Evolutionary conservation across 2,888 invertebrate genomes (phyloP).

Genomic region (Mythimna vitellina): DNA sequence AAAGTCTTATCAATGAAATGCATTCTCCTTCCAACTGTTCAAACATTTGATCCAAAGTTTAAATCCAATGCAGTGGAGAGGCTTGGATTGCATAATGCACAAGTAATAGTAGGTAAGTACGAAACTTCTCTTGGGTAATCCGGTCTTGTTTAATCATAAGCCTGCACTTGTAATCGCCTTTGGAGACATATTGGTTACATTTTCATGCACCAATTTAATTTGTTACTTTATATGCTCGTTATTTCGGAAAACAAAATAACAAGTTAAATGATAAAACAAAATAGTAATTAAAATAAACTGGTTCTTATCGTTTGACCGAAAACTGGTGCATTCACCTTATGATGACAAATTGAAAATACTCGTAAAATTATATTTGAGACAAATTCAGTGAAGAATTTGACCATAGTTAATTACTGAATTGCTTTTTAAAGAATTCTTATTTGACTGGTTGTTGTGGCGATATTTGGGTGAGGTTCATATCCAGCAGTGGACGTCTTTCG

Average conservation of each 20-base stretch:
- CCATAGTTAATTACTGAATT: constrained; percentile 5
- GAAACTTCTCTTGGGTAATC: constrained; percentile 71
- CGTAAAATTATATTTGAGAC: constrained; percentile 19
- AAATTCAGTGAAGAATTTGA: constrained; percentile 10
- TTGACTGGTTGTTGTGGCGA: too few relatives aligned
- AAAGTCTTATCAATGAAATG: constrained; percentile 10
- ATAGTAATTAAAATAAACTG: constrained; percentile 12
- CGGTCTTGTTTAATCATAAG: constrained; percentile 66
- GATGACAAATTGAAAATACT: constrained; percentile 3
- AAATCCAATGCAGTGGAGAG: constrained; percentile 37
- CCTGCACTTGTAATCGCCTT: constrained; percentile 62
- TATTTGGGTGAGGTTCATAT: too few relatives aligned
- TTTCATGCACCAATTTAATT: constrained; percentile 15
- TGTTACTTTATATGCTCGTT: background rate
- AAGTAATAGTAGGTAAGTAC: constrained; percentile 64
- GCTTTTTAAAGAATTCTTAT: background rate
- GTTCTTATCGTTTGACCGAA: constrained; percentile 25
- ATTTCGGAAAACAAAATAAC: constrained; percentile 15
- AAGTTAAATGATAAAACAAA: constrained; percentile 11
- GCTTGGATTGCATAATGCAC: constrained; percentile 66
- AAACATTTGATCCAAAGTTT: constrained; percentile 52
- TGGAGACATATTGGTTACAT: constrained; percentile 42
- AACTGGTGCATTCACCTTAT: constrained; percentile 43
- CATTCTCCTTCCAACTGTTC: constrained; percentile 22
- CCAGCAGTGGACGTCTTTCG: too few relatives aligned